Evolutionary conservation across 2,797 vertebrate genomes (phyloP).

Genomic region (Cottoperca gobio): DNA sequence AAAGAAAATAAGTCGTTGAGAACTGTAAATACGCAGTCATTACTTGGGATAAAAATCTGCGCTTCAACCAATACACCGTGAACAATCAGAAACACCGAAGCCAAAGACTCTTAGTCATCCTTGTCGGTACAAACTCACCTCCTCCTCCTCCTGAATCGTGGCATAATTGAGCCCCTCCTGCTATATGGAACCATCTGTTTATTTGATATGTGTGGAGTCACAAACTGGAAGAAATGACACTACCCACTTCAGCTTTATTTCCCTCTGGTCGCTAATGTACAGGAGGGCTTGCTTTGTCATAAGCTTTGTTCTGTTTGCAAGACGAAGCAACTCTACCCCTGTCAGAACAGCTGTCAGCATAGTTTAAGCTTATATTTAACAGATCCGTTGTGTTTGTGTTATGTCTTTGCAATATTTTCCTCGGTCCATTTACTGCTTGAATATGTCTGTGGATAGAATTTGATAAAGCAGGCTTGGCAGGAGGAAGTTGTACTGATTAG

Average conservation of each 20-base stretch:
- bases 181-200: slow-evolving; percentile 55
- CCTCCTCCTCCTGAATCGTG: slow-evolving; percentile 14
- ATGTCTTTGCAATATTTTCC: slow-evolving; percentile 15
- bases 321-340: not conserved
- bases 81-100: slow-evolving; percentile 27
- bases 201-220: slow-evolving; percentile 36
- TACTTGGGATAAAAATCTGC: slow-evolving; percentile 17
- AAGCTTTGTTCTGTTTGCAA: not conserved
- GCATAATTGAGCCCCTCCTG: slow-evolving; percentile 43
- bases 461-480: slow-evolving; percentile 49
- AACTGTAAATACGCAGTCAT: slow-evolving; percentile 23
- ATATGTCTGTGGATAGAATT: slow-evolving; percentile 38
- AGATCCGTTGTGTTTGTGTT: not conserved
- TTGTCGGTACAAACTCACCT: slow-evolving; percentile 7
- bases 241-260: slow-evolving; percentile 28
- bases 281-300: not conserved
- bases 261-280: slow-evolving; percentile 22
- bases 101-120: slow-evolving; percentile 37
- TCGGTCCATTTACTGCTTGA: slow-evolving; percentile 23
- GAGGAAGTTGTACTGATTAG: slow-evolving; percentile 38
- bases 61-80: slow-evolving; percentile 7
- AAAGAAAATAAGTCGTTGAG: not conserved
- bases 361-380: slow-evolving; percentile 11
- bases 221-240: slow-evolving; percentile 37
- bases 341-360: not conserved